Evolutionary conservation across 2,113 vertebrate species (phyloP), one percentile per base, ranked within the genome.

Genomic region (Pongo pygmaeus): DNA sequence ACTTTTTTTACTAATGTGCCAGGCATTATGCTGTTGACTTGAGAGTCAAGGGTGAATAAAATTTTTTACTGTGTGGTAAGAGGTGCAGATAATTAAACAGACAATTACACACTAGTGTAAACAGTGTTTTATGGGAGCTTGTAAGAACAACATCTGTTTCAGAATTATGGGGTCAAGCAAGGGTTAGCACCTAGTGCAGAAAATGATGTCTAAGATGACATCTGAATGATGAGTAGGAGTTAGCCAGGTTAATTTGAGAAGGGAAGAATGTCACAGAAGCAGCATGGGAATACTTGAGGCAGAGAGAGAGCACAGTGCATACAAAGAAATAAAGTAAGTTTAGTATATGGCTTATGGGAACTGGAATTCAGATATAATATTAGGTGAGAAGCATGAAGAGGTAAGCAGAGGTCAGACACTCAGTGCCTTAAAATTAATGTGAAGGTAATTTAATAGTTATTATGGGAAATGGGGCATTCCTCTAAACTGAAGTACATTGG

Each of bases 111-210:
- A 61, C 6, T 32, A 79, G 40, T 55, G n/a, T 86, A 69, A 86
- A 48, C 7, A 50, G 2, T 87, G 9, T 78, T 97, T 78, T 93
- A 94, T 35, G 38, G 18, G 40, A 48, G 69, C 35, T 95, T 50
- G 27, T 89, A 87, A 89, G 52, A 94, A 93, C 5, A 89, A 85
- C 74, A 96, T 89, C 92, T 96, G 92, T 89, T 81, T 94, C 50
- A 32, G 72, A 98, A 83, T 72, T 46, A 59, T 2, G 17, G 30
- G 32, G 30, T 84, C 89, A 91, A 46, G 8, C 6, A 79, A 77
- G 14, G n/a, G 70, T 97, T 92, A 93, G 32, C 10, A 84, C 8
- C 46, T 72, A 70, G 25, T 55, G 40, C 9, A 86, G 50, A 88
- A 81, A 89, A 69, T 61, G 81, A 57, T 89, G 20, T 92, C 16